Conservation (phyloP, 2,888 invertebrate genomes). For the Teleogryllus oceanicus region DNA sequence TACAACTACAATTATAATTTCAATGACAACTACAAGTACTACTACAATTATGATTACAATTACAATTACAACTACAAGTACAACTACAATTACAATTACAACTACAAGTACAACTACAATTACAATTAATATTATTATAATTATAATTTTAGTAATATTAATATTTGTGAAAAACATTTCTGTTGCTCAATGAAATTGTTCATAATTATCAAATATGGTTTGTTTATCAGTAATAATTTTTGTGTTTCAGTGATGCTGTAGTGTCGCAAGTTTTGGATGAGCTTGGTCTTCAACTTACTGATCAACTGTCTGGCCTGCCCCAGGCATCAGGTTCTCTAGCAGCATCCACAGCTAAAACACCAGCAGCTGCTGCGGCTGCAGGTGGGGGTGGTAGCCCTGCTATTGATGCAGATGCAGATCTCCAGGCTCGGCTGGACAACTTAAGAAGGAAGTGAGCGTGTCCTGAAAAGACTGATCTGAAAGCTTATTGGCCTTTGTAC, state of each 20-base stretch:
- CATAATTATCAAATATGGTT: no score
- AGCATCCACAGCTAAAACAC: slow-evolving; percentile 57
- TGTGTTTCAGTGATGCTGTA: slow-evolving; percentile 74
- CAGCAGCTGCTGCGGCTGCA: slow-evolving; percentile 56
- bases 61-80: no score
- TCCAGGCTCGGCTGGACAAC: slow-evolving; percentile 94
- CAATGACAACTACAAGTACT: no score
- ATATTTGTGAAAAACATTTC: no score
- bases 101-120: no score
- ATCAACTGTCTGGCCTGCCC: slow-evolving; percentile 87
- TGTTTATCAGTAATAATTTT: background rate
- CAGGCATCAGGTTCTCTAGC: slow-evolving; percentile 59
- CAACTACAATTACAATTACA: no score
- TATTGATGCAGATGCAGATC: slow-evolving; percentile 91
- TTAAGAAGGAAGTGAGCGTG: slow-evolving; percentile 73
- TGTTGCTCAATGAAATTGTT: no score
- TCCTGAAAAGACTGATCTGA: background rate
- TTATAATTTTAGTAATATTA: no score
- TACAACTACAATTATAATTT: no score
- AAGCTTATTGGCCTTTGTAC: background rate
- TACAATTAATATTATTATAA: no score
- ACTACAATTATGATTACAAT: no score
- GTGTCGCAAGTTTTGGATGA: slow-evolving; percentile 97
- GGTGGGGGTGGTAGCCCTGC: slow-evolving; percentile 51
- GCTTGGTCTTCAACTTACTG: slow-evolving; percentile 89